Base-by-base conservation (phyloP, 2,888 invertebrate species). In the Exocentrus adspersus region DNA sequence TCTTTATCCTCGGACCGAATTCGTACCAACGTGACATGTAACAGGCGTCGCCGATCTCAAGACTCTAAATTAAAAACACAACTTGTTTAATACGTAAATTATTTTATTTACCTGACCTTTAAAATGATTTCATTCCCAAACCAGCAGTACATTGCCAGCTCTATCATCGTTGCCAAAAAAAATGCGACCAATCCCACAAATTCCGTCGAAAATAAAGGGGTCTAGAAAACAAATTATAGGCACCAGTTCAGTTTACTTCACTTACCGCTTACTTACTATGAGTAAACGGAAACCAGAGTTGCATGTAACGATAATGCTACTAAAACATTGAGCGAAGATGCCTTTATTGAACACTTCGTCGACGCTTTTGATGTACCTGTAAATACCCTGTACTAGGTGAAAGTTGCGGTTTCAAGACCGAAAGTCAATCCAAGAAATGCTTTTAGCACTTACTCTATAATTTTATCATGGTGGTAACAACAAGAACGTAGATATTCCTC, bases 121-220 rank as follows among this genome's bases (percentile, higher is more conserved):
- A 71, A 14, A 46, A 71, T 73, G 24, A 78, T 63, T 61, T 74
- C 72, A 58, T 77, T 76, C 21, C 76, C 75, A 62, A 68, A 73
- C 71, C 72, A 74, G 54, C 75, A 77, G 62, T 75, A 76, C 45
- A 74, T 62, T 5, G 69, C 68, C 1, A 76, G 62, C 60, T 78
- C 75, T 30, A 65, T 64, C 64, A 77, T 63, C 72, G 77, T 72
- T 4, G 76, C 71, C 1, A 52, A 16, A 45, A 76, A 69, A 61
- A 72, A 77, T 10, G 67, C 53, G 5, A 65, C 50, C 51, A 76
- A 60, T 45, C 66, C 64, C n/a, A 67, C 37, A 14, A 73, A 72
- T 63, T 74, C 70, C 7, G 71, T 30, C 19, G 37, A 37, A 37
- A 37, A n/a, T 5, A 37, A 12, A 5, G 37, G 37, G 14, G 37